Base-by-base conservation (phyloP, 23 tunicate species). In the Clavelina lepadiformis region DNA sequence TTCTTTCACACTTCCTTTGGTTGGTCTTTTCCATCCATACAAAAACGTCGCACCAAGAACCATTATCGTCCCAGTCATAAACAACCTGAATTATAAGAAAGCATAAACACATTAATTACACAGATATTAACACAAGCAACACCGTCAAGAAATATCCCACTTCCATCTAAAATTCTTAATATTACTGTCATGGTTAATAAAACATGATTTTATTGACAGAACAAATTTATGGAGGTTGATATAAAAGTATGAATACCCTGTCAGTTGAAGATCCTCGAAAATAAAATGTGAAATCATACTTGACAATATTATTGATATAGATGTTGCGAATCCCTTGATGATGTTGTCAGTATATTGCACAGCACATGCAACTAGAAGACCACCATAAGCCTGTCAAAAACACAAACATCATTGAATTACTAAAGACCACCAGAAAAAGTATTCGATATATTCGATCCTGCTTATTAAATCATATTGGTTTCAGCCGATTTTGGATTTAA, bases 311-410 rank as follows among this genome's bases (percentile, higher is more conserved):
- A 88, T 64, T 1, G 96, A 68, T 13, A 88, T 28, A 7, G 88
- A 68, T 8, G 82, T 72, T 5, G 96, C 89, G 55, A 88, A 88
- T 5, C 73, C 82, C 56, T 88, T 88, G 35, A 81, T 56, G 28
- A 88, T 69, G 54, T 88, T 88, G 52, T 88, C 96, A 3, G 89
- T 56, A 45, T 73, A 81, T 58, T 88, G 72, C 22, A 88, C 69
- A 26, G 71, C 89, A 63, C 21, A 67, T 3, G 96, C 73, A 20
- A 88, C 88, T n/a, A 88, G 30, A 27, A 88, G 47, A 22, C 96
- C 96, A 3, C 96, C 96, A 50, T 59, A 78, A 1, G 96, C 82
- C 88, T 81, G 58, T 7, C 7, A 45, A 46, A 54, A 54, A 54
- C 21, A 54, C 15, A 11, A 11, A 11, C 15, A 11, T 15, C 15